Conservation (phyloP, 1,140 invertebrate species). For the Drosophila elegans region DNA sequence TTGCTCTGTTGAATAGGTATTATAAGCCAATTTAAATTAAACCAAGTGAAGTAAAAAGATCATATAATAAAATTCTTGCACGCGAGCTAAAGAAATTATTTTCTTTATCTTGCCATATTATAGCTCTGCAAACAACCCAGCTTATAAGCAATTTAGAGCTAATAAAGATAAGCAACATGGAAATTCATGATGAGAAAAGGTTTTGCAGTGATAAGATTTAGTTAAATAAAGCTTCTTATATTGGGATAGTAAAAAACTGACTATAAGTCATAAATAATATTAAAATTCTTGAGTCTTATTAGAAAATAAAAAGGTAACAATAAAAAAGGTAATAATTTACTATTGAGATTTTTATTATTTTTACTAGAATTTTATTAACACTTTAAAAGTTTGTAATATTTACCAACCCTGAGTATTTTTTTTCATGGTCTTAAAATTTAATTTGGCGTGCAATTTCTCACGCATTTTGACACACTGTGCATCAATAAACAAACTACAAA, state of each 20-base stretch:
- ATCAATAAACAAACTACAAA: slow-evolving; percentile 40
- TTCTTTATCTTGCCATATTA: neutral
- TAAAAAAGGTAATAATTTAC: neutral
- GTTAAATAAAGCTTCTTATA: neutral
- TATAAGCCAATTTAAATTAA: too few relatives aligned
- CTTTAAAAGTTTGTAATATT: too few relatives aligned
- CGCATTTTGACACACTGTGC: slow-evolving; percentile 40
- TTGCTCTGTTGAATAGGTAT: too few relatives aligned
- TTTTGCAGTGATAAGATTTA: slow-evolving; percentile 15
- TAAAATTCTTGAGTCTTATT: neutral
- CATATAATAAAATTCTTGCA: too few relatives aligned
- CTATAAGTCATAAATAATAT: too few relatives aligned
- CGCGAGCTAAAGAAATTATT: neutral
- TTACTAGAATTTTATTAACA: too few relatives aligned
- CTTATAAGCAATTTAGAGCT: neutral
- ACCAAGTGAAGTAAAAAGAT: too few relatives aligned
- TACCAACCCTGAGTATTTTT: too few relatives aligned
- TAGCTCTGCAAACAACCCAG: slow-evolving; percentile 2
- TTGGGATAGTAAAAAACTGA: neutral
- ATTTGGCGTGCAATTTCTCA: too few relatives aligned
- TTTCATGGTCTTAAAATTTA: too few relatives aligned
- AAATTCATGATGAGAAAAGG: slow-evolving; percentile 6
- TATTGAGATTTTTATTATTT: too few relatives aligned
- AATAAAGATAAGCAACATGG: neutral
- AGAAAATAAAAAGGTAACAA: neutral